A percentile compares a stretch with the other conserved stretches of the same genome.
These are phyloP conservation scores for Diorhabda elongata DNA, from an alignment of 1,140 invertebrate species.

Conservation along the genomic window DNA sequence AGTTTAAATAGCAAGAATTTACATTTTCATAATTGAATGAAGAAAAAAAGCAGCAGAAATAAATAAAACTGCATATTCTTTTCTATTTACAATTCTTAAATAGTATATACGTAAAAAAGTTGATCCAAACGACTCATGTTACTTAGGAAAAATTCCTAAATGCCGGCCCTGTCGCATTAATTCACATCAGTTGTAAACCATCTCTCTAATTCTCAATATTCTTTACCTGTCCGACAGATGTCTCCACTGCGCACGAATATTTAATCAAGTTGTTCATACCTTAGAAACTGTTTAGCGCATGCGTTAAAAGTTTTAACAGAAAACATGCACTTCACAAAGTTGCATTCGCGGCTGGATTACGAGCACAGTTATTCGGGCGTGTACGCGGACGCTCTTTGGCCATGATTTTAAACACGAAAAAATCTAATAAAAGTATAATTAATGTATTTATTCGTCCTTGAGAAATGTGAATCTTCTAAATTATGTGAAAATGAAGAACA, in stretches of 20 bases:
- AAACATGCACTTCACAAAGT: constrained; percentile 20
- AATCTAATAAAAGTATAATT: neutral
- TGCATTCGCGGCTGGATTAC: constrained; percentile 11
- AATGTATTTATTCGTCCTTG: too few species aligned
- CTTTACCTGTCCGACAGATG: constrained; percentile 22
- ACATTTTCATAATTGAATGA: too few species aligned
- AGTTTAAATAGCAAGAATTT: too few species aligned
- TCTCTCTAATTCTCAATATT: neutral
- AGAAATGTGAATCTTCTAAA: too few species aligned
- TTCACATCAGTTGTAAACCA: constrained; percentile 2
- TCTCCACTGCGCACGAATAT: constrained; percentile 5
- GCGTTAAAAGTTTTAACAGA: constrained; percentile 25
- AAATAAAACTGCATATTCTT: too few species aligned
- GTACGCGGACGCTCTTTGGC: neutral
- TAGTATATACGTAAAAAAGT: too few species aligned
- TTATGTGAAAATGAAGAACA: too few species aligned
- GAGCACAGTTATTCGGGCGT: neutral
- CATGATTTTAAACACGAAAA: neutral
- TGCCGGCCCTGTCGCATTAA: neutral
- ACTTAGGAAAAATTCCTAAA: neutral
- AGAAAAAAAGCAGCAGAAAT: too few species aligned
- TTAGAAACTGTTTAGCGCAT: constrained; percentile 12
- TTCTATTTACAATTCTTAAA: too few species aligned
- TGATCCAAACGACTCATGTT: too few species aligned
- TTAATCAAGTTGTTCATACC: constrained; percentile 13